Evolutionary conservation across 2,113 vertebrate species (phyloP).

Genomic region (Cryptoleucopteryx plumbea): DNA sequence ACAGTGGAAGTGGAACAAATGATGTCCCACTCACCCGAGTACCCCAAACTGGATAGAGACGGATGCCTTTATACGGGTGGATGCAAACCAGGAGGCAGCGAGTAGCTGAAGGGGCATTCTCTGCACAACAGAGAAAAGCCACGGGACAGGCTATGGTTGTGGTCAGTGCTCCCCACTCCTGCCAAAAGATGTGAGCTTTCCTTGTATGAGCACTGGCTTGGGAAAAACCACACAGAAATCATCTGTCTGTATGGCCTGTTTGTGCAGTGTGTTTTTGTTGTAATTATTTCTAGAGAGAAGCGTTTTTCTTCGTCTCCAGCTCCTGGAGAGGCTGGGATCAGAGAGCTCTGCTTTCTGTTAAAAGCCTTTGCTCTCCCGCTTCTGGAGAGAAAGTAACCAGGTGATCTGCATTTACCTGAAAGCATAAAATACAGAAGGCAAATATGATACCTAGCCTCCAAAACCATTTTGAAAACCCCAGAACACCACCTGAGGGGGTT

Average conservation of each 20-base stretch:
- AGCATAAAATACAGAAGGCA: background rate
- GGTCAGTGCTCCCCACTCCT: background rate
- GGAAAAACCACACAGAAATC: background rate
- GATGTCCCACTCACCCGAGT: accelerated
- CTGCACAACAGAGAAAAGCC: background rate
- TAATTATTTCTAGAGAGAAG: background rate
- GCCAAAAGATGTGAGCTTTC: background rate
- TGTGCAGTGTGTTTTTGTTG: background rate
- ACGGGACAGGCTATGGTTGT: background rate
- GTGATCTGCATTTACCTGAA: background rate
- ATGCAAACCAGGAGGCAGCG: background rate
- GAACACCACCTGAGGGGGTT: background rate
- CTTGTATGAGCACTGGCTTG: background rate
- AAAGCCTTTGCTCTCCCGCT: background rate
- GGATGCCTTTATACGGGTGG: background rate
- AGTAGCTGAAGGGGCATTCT: background rate
- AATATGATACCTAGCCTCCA: background rate
- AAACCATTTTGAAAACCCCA: background rate
- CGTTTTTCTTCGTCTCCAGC: background rate
- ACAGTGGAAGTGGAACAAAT: background rate
- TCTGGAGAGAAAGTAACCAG: background rate
- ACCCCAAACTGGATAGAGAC: background rate
- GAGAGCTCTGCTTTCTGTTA: background rate
- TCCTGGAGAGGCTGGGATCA: background rate
- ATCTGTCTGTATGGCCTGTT: accelerated